A percentile compares a stretch with the other conserved stretches of the same genome.
These are phyloP conservation scores for Andrena praecox DNA, from an alignment of 2,888 invertebrate genomes.

Conservation along the genomic window DNA sequence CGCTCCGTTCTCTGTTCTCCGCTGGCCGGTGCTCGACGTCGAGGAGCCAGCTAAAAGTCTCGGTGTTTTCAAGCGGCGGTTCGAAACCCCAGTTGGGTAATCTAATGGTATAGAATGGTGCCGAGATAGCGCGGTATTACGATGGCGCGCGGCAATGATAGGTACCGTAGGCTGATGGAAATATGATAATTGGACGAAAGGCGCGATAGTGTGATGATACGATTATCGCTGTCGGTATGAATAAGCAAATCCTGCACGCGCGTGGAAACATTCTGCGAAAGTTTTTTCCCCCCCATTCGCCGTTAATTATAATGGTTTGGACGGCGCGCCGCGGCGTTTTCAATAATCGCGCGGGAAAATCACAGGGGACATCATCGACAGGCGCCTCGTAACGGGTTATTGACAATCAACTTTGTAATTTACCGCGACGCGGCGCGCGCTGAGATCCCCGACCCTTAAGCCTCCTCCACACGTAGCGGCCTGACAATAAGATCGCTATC, in stretches of 20 bases:
- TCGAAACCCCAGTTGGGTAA: too few species aligned
- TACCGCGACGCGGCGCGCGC: conserved; percentile 21
- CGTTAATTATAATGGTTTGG: conserved; percentile 1
- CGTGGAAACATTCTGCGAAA: too few species aligned
- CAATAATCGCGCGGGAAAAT: conserved; percentile 17
- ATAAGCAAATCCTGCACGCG: too few species aligned
- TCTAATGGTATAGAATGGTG: too few species aligned
- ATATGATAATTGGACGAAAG: neutral
- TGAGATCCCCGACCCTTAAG: conserved; percentile 28
- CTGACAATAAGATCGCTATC: conserved; percentile 40
- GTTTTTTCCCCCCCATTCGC: neutral
- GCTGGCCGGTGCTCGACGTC: neutral
- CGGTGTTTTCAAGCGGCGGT: neutral
- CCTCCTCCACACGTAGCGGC: conserved; percentile 36
- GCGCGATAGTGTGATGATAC: neutral
- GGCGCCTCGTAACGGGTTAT: conserved; percentile 34
- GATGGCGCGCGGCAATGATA: too few species aligned
- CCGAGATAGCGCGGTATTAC: too few species aligned
- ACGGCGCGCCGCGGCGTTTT: conserved; percentile 14
- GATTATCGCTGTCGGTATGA: too few species aligned
- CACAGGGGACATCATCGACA: conserved; percentile 22
- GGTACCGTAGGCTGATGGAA: neutral
- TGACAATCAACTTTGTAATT: conserved; percentile 51
- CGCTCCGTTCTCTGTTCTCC: neutral
- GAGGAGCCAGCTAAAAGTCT: neutral